Conservation (phyloP, 2,113 vertebrate species). For the Otocyon megalotis region DNA sequence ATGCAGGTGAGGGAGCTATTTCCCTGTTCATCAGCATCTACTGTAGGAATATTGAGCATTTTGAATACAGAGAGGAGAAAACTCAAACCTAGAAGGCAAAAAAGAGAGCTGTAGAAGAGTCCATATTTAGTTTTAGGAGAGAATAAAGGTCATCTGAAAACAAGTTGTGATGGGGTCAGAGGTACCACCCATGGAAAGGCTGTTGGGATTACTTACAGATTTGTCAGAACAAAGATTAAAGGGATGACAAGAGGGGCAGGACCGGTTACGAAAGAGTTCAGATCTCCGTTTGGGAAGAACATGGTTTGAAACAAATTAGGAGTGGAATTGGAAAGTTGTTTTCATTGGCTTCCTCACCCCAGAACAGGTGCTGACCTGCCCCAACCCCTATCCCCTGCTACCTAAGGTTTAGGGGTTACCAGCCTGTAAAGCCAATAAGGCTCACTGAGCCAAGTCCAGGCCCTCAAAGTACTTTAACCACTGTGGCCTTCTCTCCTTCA, state of each 20-base stretch:
- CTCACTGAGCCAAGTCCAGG: background rate
- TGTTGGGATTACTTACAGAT: too few relatives aligned
- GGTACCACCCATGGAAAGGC: background rate
- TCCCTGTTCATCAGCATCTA: background rate
- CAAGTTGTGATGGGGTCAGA: background rate
- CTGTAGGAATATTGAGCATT: too few relatives aligned
- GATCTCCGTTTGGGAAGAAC: background rate
- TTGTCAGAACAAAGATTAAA: background rate
- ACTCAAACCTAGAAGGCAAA: background rate
- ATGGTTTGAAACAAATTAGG: background rate
- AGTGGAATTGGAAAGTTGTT: background rate
- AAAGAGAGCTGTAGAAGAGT: background rate
- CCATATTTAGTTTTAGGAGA: background rate
- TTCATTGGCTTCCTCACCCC: background rate
- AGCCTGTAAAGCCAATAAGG: background rate
- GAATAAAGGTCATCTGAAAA: background rate
- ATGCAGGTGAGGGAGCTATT: background rate
- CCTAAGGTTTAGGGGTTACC: background rate
- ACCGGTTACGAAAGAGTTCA: background rate
- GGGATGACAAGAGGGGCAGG: background rate
- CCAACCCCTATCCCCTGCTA: background rate
- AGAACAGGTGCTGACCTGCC: background rate
- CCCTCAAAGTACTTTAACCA: background rate
- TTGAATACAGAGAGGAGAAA: background rate
- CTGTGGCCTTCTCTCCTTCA: conserved; percentile 45